Conservation (phyloP, 2,113 vertebrate genomes). For the Indicator maculatus region DNA sequence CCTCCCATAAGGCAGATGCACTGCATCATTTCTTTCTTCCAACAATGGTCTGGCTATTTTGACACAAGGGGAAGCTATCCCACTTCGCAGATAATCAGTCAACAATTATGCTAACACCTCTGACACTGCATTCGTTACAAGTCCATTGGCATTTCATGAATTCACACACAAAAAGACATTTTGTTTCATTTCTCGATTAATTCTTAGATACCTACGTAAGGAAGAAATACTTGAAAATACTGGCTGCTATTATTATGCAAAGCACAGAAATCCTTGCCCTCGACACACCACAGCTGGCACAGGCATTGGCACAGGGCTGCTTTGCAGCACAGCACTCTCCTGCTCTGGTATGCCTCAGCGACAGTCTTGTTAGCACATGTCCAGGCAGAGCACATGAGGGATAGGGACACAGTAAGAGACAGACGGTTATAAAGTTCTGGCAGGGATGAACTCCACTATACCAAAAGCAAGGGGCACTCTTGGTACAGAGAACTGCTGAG, state of each 20-base stretch:
- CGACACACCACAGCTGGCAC: background rate
- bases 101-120: background rate
- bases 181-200: background rate
- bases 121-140: background rate
- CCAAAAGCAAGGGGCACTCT: background rate
- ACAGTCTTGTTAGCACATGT: rapidly evolving
- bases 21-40: background rate
- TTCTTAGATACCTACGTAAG: background rate
- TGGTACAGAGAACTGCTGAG: background rate
- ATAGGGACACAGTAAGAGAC: rapidly evolving
- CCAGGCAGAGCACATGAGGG: background rate
- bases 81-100: background rate
- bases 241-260: background rate
- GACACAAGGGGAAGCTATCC: background rate
- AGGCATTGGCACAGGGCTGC: background rate
- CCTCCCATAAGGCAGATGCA: background rate
- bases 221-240: background rate
- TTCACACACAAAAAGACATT: background rate
- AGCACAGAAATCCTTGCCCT: background rate
- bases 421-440: background rate
- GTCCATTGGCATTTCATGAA: background rate
- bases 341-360: background rate
- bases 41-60: rapidly evolving
- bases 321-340: rapidly evolving
- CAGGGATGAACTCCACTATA: background rate